Evolutionary conservation across 2,113 vertebrate genomes (phyloP), one percentile per base, ranked within the genome.

Genomic region (Acinonyx jubatus): DNA sequence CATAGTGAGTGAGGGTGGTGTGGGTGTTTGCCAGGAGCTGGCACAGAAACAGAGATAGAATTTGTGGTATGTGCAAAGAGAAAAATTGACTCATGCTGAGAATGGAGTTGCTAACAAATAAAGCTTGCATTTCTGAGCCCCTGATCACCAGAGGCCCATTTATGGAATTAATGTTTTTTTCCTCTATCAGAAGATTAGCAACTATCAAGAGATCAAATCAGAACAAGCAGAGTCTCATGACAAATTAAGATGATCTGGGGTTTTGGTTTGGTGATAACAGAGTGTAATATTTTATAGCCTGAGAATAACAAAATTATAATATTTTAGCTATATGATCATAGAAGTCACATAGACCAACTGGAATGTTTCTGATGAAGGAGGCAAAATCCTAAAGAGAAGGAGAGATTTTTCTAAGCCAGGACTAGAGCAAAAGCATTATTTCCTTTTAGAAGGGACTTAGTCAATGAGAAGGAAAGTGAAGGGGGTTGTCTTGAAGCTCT

Each of bases 151-250:
- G 10, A 97, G 68, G 73, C 21, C 27, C 66, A 65, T 73, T 94
- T 45, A 36, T 41, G 2, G 52, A 74, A 93, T 96, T 80, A 50
- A 73, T 95, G 73, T 87, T 71, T 94, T 94, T 11, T 21, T 16
- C n/a, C 16, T 94, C 68, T 27, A 27, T 97, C 45, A 92, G 83
- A 97, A 63, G n/a, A 94, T 97, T 85, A 94, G 41, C 38, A 97
- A 94, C 71, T 33, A 80, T 89, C 27, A 14, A 69, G 90, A 89
- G 97, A 94, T 94, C 65, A 95, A 90, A 65, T 87, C 87, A 88
- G 74, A 92, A 80, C 63, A 94, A 96, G 29, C 55, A 79, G 45
- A 82, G 45, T 29, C 86, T 97, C 29, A 8, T 81, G 31, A 66
- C 66, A 96, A 97, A 94, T 89, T 84, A 95, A 97, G 80, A 76